Percentiles rank a stretch among this genome's conserved stretches.
These are phyloP conservation scores for Acipenser ruthenus DNA, from an alignment of 2,797 vertebrate species.

Conservation along the genomic window DNA sequence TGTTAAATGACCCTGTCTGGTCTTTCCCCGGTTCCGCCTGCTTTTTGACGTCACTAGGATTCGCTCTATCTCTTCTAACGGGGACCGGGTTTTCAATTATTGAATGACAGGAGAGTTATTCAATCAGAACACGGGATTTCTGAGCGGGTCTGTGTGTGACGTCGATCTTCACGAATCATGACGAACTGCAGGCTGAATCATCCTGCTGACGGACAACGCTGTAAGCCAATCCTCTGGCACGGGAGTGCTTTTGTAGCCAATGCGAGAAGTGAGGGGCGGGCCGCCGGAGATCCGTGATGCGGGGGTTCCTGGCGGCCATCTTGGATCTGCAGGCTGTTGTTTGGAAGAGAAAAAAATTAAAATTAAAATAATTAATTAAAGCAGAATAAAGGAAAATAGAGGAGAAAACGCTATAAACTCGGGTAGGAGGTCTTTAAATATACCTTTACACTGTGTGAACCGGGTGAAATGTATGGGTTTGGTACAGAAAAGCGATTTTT, in stretches of 20 bases:
- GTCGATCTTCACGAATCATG: too few species aligned
- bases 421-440: slow-evolving; percentile 39
- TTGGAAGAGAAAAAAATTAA: slow-evolving; percentile 52
- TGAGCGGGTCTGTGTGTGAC: too few species aligned
- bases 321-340: slow-evolving; percentile 66
- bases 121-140: too few species aligned
- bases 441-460: neutral
- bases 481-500: slow-evolving; percentile 36
- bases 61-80: too few species aligned
- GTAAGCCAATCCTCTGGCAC: neutral
- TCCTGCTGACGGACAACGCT: neutral
- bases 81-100: too few species aligned
- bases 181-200: too few species aligned
- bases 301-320: slow-evolving; percentile 66
- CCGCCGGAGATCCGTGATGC: slow-evolving; percentile 4
- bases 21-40: too few species aligned
- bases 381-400: slow-evolving; percentile 56
- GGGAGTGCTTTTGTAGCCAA: slow-evolving; percentile 38
- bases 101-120: too few species aligned
- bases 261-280: slow-evolving; percentile 12
- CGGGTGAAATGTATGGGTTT: neutral
- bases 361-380: slow-evolving; percentile 60
- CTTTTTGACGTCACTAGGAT: too few species aligned
- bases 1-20: too few species aligned
- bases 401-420: slow-evolving; percentile 59